Base-by-base conservation (phyloP, 2,888 invertebrate species). In the Dolichomitus sp. region DNA sequence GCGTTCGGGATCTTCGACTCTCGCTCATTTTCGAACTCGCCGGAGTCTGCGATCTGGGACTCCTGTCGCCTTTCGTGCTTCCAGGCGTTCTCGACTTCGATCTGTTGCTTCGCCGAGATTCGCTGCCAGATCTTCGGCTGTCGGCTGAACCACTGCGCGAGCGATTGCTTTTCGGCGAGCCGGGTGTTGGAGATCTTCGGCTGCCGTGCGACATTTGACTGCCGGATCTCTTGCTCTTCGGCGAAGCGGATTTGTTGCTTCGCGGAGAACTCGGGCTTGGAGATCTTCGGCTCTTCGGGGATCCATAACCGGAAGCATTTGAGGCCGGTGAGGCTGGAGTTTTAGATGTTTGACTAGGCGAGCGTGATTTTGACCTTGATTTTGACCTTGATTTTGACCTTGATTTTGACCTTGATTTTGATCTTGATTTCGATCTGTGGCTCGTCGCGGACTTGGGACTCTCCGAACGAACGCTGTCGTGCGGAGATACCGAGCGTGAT, bases 341-440 rank as follows among this genome's bases (percentile, higher is more conserved):
- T 45, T 89, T 92, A 4, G 93, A 92, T 86, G 94, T 93, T 6
- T 92, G 92, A 82, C 89, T 89, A 1, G 91, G 92, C 2, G 94
- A 93, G 52, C 90, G 88, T 9, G 87, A 86, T 68, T 75, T 73
- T 65, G 86, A 88, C 23, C 76, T 57, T 9, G 82, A 73, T 42
- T 78, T 80, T 9, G 86, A 84, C 50, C 77, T 57, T 65, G 86
- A 88, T 33, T n/a, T n/a, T n/a, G n/a, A n/a, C n/a, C 76, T 57
- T 9, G 82, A 73, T 42, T 78, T 80, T 9, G 86, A 84, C 50
- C 77, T 57, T 9, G 87, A 86, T 68, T 75, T 73, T 65, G 86
- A 88, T 33, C 76, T 57, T 9, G 82, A 73, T 42, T 78, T 80
- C 9, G 86, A 84, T 54, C 77, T 57, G 0, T 57, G 85, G 63